These are phyloP conservation scores for Stichodactyla helianthus DNA, from an alignment of 64 coral and sea anemone genomes.

Conservation along the genomic window DNA sequence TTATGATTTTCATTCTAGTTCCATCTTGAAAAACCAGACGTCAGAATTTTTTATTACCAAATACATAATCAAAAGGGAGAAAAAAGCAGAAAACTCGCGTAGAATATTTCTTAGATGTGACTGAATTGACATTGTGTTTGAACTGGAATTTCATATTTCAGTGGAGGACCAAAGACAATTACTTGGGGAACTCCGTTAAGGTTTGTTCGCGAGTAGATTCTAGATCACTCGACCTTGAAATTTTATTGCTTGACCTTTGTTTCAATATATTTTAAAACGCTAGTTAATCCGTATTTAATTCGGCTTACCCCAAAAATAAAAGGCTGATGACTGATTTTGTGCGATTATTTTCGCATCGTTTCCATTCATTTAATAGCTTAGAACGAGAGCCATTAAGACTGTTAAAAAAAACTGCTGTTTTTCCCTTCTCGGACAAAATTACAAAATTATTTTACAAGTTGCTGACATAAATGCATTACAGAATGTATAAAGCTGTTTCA, in stretches of 20 bases:
- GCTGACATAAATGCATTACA: no score
- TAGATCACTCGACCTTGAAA: neutral
- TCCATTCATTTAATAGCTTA: no score
- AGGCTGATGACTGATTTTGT: neutral
- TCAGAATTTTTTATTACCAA: no score
- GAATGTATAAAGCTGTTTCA: no score
- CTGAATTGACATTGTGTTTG: neutral
- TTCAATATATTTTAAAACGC: neutral
- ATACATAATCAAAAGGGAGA: no score
- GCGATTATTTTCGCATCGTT: neutral
- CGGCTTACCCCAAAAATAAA: neutral
- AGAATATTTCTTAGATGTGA: neutral
- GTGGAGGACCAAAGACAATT: neutral
- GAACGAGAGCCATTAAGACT: neutral
- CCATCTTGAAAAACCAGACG: no score
- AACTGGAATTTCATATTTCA: neutral
- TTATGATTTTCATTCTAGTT: no score
- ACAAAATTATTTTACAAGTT: no score
- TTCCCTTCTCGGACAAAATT: no score
- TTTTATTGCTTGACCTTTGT: neutral
- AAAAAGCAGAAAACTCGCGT: neutral
- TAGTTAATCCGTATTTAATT: neutral
- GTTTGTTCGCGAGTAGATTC: neutral
- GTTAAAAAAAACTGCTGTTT: neutral
- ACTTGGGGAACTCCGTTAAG: neutral